Conservation (phyloP, 1,140 invertebrate species). For the Drosophila watanabei region DNA sequence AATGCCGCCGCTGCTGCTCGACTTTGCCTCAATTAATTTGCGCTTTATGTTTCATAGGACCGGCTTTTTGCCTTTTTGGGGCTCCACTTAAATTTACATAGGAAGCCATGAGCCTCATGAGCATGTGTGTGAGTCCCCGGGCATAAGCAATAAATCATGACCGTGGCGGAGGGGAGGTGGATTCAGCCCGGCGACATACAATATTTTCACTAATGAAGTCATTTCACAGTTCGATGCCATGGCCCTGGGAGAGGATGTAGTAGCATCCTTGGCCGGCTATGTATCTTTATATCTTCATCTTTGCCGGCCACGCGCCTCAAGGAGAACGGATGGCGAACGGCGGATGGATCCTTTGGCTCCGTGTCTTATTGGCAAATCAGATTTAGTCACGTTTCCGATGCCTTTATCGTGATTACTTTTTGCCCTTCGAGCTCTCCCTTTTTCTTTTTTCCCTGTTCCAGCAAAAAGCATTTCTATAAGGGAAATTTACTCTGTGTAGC, state of each 20-base stretch:
- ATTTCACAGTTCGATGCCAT: conserved; percentile 81
- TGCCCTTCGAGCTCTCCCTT: background rate
- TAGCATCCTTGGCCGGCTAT: conserved; percentile 13
- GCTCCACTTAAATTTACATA: conserved; percentile 77
- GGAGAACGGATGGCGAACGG: conserved; percentile 14
- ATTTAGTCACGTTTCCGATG: conserved; percentile 81
- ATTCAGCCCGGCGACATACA: conserved; percentile 52
- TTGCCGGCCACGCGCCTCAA: conserved; percentile 60
- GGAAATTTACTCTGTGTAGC: conserved; percentile 34
- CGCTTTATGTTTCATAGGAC: conserved; percentile 77
- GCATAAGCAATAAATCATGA: conserved; percentile 69
- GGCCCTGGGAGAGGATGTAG: conserved; percentile 19
- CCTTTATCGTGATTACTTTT: conserved; percentile 63
- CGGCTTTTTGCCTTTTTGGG: conserved; percentile 57
- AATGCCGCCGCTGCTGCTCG: conserved; percentile 21
- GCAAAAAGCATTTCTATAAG: conserved; percentile 8
- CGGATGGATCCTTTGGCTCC: conserved; percentile 34
- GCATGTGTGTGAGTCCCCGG: conserved; percentile 11
- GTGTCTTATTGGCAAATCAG: conserved; percentile 81
- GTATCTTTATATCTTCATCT: conserved; percentile 76
- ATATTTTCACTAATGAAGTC: conserved; percentile 84
- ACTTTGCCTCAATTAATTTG: conserved; percentile 80
- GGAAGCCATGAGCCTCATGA: conserved; percentile 19
- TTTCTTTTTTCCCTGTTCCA: background rate
- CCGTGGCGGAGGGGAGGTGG: conserved; percentile 5